phyloP scores from a whole-genome alignment of 23 tunicate genomes.

The Trididemnum nubilum region DNA sequence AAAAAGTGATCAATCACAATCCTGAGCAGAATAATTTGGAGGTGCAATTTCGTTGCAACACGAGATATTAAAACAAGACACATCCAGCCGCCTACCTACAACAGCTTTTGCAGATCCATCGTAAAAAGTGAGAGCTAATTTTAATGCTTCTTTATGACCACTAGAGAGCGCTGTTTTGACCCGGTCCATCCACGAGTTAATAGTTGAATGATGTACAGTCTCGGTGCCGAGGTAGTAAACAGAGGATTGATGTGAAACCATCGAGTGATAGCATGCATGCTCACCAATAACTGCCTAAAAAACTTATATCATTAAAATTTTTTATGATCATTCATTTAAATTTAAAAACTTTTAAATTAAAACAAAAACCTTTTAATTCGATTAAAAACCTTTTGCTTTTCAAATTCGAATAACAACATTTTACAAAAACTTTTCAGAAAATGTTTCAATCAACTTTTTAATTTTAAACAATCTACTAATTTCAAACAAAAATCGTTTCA shows the following conservation, averaged over 20 bases:
- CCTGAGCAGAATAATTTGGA: too few relatives aligned
- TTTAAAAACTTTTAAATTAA: background rate
- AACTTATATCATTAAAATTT: background rate
- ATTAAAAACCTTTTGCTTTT: too few relatives aligned
- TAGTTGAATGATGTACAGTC: constrained; percentile 31
- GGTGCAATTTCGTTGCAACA: too few relatives aligned
- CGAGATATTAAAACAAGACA: too few relatives aligned
- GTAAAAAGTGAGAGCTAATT: constrained; percentile 76
- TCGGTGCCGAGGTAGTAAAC: constrained; percentile 66
- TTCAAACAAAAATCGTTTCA: too few relatives aligned
- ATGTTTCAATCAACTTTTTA: too few relatives aligned
- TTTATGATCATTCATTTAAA: too few relatives aligned
- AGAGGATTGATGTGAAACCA: constrained; percentile 44
- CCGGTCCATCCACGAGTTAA: constrained; percentile 66
- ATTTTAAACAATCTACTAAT: too few relatives aligned
- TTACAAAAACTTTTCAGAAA: too few relatives aligned
- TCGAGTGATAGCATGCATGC: constrained; percentile 89
- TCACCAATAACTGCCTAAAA: constrained; percentile 84
- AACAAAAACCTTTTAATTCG: background rate
- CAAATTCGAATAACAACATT: too few relatives aligned
- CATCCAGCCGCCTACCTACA: constrained; percentile 65
- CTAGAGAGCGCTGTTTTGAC: constrained; percentile 51
- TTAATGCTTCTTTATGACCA: constrained; percentile 78
- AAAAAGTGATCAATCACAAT: too few relatives aligned
- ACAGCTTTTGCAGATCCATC: constrained; percentile 87